phyloP scores from a whole-genome alignment of 2,888 invertebrate species.

The Glyphotaelius pellucidus region DNA sequence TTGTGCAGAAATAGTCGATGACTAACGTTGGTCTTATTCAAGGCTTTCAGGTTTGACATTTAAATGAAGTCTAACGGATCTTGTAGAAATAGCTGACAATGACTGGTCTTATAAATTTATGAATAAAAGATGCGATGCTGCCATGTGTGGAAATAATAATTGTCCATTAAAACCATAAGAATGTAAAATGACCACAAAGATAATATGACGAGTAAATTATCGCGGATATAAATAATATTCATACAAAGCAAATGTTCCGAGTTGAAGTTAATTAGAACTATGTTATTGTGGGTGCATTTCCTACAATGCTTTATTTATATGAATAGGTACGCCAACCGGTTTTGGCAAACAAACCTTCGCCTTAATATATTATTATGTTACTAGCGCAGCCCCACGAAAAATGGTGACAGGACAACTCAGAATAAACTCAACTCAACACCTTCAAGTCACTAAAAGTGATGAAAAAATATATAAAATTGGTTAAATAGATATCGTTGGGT shows the following conservation, averaged over 20 bases:
- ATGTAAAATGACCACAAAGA: background rate
- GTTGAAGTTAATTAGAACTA: too few species aligned
- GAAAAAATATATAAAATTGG: too few species aligned
- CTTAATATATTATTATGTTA: background rate
- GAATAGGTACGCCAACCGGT: background rate
- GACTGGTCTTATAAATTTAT: background rate
- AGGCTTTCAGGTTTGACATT: conserved; percentile 33
- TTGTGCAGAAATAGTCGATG: background rate
- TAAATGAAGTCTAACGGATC: conserved; percentile 15
- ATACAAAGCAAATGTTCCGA: too few species aligned
- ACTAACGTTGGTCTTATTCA: conserved; percentile 5
- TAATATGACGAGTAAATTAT: background rate
- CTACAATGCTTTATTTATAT: background rate
- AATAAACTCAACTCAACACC: too few species aligned
- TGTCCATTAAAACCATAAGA: background rate
- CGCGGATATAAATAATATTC: background rate
- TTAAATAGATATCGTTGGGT: too few species aligned
- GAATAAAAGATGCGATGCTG: background rate
- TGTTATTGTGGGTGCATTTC: background rate
- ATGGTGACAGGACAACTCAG: too few species aligned
- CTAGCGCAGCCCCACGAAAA: too few species aligned
- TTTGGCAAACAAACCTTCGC: background rate
- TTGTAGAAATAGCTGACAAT: background rate
- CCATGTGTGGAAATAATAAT: background rate
- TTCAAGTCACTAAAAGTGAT: too few species aligned